Percentiles rank a stretch among this genome's conserved stretches.
Conservation (phyloP, 1,140 invertebrate species). For the Caenorhabditis latens region DNA sequence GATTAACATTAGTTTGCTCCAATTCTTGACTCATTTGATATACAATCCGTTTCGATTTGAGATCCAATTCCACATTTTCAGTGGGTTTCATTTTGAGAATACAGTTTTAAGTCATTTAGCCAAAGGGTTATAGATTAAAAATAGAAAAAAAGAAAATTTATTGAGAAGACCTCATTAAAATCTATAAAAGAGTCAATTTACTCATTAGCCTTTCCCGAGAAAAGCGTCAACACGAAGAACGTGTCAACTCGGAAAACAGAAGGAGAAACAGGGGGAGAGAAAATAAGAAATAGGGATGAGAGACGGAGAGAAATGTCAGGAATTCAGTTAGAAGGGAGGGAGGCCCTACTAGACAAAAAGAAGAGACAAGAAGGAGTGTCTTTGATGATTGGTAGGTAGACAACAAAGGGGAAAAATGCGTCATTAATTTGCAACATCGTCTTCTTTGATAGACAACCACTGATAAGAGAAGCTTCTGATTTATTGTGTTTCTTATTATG, state of each 20-base stretch:
- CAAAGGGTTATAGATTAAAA: too few species aligned
- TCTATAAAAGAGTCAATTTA: background rate
- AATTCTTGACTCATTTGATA: conserved; percentile 26
- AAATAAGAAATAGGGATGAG: background rate
- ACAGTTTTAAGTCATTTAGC: background rate
- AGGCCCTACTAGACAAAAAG: background rate
- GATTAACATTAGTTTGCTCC: background rate
- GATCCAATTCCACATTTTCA: conserved; percentile 1
- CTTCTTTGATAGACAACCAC: background rate
- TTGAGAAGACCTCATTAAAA: background rate
- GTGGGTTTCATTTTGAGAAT: conserved; percentile 14
- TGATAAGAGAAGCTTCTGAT: background rate
- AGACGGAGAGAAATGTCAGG: background rate
- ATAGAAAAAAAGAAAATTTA: background rate
- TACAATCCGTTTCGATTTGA: conserved; percentile 5
- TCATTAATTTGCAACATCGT: background rate
- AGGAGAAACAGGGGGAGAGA: background rate
- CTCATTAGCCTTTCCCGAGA: background rate
- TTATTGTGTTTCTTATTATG: conserved; percentile 13
- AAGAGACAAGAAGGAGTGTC: background rate
- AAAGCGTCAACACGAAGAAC: background rate
- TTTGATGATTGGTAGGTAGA: conserved; percentile 27
- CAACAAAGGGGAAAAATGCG: background rate
- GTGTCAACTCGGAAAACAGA: background rate
- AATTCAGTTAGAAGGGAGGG: background rate